Evolutionary conservation across 2,797 vertebrate species (phyloP), one percentile per base, ranked within the genome.

Genomic region (Spinus pinus): DNA sequence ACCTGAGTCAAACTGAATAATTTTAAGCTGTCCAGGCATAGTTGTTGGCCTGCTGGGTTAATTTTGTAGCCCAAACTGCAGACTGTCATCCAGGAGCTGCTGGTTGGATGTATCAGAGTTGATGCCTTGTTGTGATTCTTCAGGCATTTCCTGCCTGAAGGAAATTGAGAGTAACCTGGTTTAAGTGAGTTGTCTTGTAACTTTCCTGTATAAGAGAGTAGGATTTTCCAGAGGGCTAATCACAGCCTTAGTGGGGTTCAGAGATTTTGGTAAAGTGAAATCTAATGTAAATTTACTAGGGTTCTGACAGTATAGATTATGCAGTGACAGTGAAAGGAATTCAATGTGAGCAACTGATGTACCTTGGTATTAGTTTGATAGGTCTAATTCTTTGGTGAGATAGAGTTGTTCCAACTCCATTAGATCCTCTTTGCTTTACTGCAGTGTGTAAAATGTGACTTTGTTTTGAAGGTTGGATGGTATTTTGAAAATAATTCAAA

Each of bases 261-360:
- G 58, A 28, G n/a, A 44, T 14, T 85, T 81, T 2, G 2, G 13
- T 73, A 88, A 86, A 88, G 49, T 44, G 83, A 79, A 81, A 57
- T 83, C 12, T 31, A 16, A 2, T 23, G 21, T 31, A 51, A 77
- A 67, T 42, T 71, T 66, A 18, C 25, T 7, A 9, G 19, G 62
- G 22, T 82, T 87, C 23, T 91, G 79, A 16, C 30, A 21, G 31
- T 31, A 4, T 15, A 51, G 51, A 6, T 44, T 62, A 24, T 31
- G 37, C 46, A 44, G 18, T 67, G 86, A 23, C 30, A 37, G 51
- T 42, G 46, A 50, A 60, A 41, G 24, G 33, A 75, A 30, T 28
- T 69, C 0, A 0, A 1, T 14, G n/a, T 33, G 57, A 56, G 44
- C 1, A 2, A 2, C n/a, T 72, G 31, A 33, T 35, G 18, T 21